Percentiles rank a stretch among this genome's conserved stretches.
Evolutionary conservation across 1,140 invertebrate genomes (phyloP).

Genomic region (Leptoteleia sp.): DNA sequence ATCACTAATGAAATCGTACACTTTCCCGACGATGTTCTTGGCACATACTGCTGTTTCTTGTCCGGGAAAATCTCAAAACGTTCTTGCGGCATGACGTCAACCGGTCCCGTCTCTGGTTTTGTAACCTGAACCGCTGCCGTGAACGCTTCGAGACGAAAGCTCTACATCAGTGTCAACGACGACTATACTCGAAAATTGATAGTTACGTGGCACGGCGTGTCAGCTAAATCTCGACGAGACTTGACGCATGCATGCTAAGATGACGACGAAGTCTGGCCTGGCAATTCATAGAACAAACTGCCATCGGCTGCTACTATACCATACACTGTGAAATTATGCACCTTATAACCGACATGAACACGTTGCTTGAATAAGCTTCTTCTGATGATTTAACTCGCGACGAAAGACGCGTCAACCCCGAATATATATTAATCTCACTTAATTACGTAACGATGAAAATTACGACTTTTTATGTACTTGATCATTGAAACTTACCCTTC

Average conservation of each 20-base stretch:
- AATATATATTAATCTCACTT: background rate
- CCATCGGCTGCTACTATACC: constrained; percentile 37
- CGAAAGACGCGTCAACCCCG: constrained; percentile 35
- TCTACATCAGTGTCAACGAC: constrained; percentile 51
- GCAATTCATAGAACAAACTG: constrained; percentile 50
- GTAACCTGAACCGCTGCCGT: constrained; percentile 37
- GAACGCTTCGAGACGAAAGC: constrained; percentile 32
- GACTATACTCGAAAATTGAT: constrained; percentile 66
- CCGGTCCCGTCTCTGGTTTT: constrained; percentile 27
- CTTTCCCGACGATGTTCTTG: constrained; percentile 17
- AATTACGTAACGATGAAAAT: constrained; percentile 7
- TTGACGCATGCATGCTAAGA: constrained; percentile 48
- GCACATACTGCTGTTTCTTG: constrained; percentile 35
- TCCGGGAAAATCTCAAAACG: constrained; percentile 36
- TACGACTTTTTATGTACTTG: background rate
- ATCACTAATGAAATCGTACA: constrained; percentile 17
- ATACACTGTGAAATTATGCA: constrained; percentile 28
- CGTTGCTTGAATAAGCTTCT: constrained; percentile 30
- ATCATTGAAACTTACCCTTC: no score
- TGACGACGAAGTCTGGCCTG: constrained; percentile 28
- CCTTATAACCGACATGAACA: constrained; percentile 15
- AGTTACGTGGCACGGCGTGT: constrained; percentile 44
- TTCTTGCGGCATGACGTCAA: constrained; percentile 37
- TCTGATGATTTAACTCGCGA: constrained; percentile 32
- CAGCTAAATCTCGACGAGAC: constrained; percentile 52